Conservation (phyloP, 2,797 vertebrate species). For the Danio tinwini region DNA sequence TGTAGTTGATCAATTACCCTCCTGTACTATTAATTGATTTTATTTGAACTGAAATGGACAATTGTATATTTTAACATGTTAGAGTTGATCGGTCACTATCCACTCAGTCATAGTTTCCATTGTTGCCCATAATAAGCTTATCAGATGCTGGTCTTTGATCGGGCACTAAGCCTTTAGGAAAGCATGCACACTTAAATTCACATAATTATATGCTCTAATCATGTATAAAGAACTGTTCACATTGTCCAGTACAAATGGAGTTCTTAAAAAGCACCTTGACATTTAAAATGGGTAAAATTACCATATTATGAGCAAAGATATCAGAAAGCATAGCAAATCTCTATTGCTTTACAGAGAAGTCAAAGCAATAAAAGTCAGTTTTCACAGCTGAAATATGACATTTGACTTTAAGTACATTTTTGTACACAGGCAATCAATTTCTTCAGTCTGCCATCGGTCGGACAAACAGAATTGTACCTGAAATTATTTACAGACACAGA, state of each 20-base stretch:
- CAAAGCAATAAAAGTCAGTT: background rate
- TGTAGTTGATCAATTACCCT: background rate
- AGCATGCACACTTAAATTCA: background rate
- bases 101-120: background rate
- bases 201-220: background rate
- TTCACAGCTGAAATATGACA: background rate
- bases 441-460: background rate
- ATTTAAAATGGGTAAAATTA: background rate
- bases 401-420: too few species aligned
- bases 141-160: conserved; percentile 21
- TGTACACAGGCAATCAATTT: background rate
- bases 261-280: background rate
- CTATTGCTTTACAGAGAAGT: background rate
- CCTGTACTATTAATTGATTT: background rate
- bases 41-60: background rate
- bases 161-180: conserved; percentile 3
- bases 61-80: too few species aligned
- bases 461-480: background rate
- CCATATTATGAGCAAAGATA: background rate
- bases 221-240: background rate
- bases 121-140: conserved; percentile 23
- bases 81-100: background rate
- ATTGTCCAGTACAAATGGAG: background rate
- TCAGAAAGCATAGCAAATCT: background rate
- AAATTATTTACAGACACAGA: background rate